phyloP scores from a whole-genome alignment of 2,797 vertebrate genomes.

The Sebastes paucispinis region DNA sequence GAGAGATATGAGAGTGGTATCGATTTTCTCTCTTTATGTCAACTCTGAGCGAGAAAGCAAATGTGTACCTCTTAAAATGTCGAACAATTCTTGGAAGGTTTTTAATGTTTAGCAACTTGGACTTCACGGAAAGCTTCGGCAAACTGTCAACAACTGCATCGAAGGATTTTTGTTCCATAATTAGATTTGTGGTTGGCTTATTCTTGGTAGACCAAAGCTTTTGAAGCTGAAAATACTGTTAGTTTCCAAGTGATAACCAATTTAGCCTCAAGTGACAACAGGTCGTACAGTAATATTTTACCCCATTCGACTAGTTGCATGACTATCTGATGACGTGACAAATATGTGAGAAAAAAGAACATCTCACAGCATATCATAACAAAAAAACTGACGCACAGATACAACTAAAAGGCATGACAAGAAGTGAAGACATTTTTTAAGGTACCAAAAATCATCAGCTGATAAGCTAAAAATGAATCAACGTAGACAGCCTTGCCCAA shows the following conservation, averaged over 20 bases:
- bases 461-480: slow-evolving; percentile 29
- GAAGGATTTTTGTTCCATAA: neutral
- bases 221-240: neutral
- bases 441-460: slow-evolving; percentile 21
- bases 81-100: neutral
- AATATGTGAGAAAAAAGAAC: neutral
- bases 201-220: neutral
- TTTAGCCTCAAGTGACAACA: neutral
- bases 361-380: neutral
- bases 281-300: neutral
- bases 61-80: neutral
- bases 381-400: neutral
- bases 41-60: neutral
- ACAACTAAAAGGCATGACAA: neutral
- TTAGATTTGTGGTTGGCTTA: neutral
- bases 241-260: neutral
- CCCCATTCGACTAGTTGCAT: neutral
- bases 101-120: neutral
- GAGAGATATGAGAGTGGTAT: neutral
- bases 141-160: neutral
- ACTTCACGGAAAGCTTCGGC: neutral
- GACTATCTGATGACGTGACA: neutral
- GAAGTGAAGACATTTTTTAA: neutral
- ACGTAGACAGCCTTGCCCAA: slow-evolving; percentile 17
- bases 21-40: neutral